Evolutionary conservation across 2,797 vertebrate genomes (phyloP).

Genomic region (Zenarchopterus dispar): DNA sequence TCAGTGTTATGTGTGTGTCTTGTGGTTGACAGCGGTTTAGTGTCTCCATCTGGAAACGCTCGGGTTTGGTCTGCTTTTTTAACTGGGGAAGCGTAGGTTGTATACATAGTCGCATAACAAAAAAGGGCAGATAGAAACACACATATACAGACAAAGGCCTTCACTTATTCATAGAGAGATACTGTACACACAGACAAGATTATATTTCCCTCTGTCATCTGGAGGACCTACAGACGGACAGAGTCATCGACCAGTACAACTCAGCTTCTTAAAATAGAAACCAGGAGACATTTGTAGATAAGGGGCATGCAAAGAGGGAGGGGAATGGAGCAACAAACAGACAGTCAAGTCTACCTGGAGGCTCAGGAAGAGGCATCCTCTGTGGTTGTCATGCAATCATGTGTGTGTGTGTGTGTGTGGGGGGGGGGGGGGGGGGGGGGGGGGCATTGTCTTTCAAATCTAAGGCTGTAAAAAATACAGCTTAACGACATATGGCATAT

Average conservation of each 20-base stretch:
- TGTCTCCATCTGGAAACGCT: slow-evolving; percentile 76
- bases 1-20: slow-evolving; percentile 25
- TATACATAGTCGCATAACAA: slow-evolving; percentile 60
- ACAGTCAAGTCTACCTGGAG: slow-evolving; percentile 35
- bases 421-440: background rate
- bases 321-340: slow-evolving; percentile 20
- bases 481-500: too few relatives aligned
- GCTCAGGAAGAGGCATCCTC: slow-evolving; percentile 31
- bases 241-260: slow-evolving; percentile 49
- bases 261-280: slow-evolving; percentile 68
- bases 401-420: too few relatives aligned
- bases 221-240: slow-evolving; percentile 46
- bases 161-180: slow-evolving; percentile 1
- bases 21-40: slow-evolving; percentile 55
- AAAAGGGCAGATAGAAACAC: slow-evolving; percentile 15
- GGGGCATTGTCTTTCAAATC: background rate
- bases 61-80: slow-evolving; percentile 45
- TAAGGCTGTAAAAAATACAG: background rate
- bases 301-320: slow-evolving; percentile 45
- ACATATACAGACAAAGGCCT: slow-evolving; percentile 12
- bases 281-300: slow-evolving; percentile 64
- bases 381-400: slow-evolving; percentile 13
- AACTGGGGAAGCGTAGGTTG: slow-evolving; percentile 55
- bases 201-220: slow-evolving; percentile 59
- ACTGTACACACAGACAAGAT: slow-evolving; percentile 47